Evolutionary conservation across 1,140 invertebrate genomes (phyloP), one percentile per base, ranked within the genome.

Genomic region (Macrostomum lignano): DNA sequence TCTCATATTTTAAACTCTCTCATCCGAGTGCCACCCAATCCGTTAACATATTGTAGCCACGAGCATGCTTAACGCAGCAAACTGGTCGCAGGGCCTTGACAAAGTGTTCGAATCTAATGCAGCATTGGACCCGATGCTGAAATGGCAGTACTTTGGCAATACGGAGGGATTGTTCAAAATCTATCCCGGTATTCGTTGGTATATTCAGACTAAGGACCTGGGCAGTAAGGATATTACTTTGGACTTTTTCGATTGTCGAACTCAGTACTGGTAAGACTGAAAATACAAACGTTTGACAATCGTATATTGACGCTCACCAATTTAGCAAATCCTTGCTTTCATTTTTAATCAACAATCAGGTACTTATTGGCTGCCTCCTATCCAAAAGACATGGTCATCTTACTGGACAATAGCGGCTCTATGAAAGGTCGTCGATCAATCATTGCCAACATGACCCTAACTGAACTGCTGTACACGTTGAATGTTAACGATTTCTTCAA

Each of bases 401-500:
- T 98, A 15, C 63, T 98, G 24, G 91, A 98, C 50, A 69, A 77
- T 20, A 63, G 78, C 36, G 91, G 88, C n/a, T 93, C 84, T 9
- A 98, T 98, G 91, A 73, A 71, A 14, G 88, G 88, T 4, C 67
- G 78, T 44, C 64, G 79, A 40, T 68, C 73, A 47, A 74, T 79
- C 55, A 88, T 96, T 38, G 82, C 86, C 4, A 71, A 72, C 46
- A 78, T 84, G 39, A 67, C 67, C 36, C 81, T 84, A 1, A 70
- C 86, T 31, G 72, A 71, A 21, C 72, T 98, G 25, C 53, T 98
- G 38, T 75, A 88, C 21, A 96, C 91, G 0, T 66, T 99, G 6
- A 88, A 75, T 7, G 88, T 94, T 46, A 88, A 98, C 53, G 91
- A 98, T 55, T 91, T 77, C 48, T 72, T 96, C 25, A 86, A 86